phyloP scores from a whole-genome alignment of 1,140 invertebrate species.

The Lasaia peninsularis region DNA sequence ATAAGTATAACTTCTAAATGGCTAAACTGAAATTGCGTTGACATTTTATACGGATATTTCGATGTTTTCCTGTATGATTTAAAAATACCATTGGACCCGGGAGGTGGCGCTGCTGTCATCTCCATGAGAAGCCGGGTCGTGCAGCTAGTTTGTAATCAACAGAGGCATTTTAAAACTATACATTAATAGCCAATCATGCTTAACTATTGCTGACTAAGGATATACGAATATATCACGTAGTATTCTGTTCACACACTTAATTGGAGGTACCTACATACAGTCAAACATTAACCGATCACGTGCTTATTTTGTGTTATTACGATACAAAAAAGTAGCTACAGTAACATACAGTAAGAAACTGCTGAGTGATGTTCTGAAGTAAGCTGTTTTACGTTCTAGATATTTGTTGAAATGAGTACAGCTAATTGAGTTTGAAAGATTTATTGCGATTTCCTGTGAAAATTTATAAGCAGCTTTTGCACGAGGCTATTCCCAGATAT shows the following conservation, averaged over 20 bases:
- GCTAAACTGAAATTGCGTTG: no score
- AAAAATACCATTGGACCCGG: no score
- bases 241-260: constrained; percentile 12
- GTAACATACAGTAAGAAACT: background rate
- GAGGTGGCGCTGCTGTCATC: no score
- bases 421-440: background rate
- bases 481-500: no score
- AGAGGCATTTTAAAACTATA: background rate
- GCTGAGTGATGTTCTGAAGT: background rate
- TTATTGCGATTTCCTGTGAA: no score
- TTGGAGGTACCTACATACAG: constrained; percentile 5
- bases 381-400: background rate
- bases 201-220: background rate
- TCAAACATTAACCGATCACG: background rate
- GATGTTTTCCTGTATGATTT: no score
- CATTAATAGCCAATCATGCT: constrained; percentile 5
- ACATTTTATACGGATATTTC: no score
- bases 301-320: background rate
- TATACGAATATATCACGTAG: constrained; percentile 5
- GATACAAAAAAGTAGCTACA: no score
- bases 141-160: no score
- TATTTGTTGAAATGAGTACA: background rate
- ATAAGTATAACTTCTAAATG: no score
- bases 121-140: no score
- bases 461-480: no score